phyloP scores from a whole-genome alignment of 2,888 invertebrate genomes.

The Torymus aiolomorphi region DNA sequence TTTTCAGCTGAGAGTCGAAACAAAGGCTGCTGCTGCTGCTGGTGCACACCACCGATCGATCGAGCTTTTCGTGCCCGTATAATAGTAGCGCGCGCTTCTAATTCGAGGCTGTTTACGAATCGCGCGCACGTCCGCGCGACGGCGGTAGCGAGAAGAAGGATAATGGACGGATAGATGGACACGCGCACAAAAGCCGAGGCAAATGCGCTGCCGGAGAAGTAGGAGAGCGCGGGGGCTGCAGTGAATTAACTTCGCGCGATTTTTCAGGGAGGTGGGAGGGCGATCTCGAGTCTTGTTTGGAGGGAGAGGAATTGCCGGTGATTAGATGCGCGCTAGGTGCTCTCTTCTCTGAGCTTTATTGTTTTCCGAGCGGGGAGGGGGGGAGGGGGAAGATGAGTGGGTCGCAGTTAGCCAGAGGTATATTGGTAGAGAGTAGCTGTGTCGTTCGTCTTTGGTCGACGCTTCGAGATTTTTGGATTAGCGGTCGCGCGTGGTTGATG shows the following conservation, averaged over 20 bases:
- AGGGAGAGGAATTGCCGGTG: conserved; percentile 24
- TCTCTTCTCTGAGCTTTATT: conserved; percentile 11
- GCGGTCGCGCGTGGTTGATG: too few relatives aligned
- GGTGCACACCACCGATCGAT: conserved; percentile 57
- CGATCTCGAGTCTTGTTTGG: background rate
- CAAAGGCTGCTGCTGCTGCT: too few relatives aligned
- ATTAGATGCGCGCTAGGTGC: background rate
- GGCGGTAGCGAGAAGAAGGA: conserved; percentile 3
- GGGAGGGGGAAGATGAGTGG: background rate
- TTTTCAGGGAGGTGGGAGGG: conserved; percentile 18
- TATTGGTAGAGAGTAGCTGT: background rate
- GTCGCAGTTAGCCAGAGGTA: background rate
- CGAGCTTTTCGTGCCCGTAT: conserved; percentile 55
- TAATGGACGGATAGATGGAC: conserved; percentile 49
- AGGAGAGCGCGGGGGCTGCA: background rate
- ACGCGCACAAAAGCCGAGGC: conserved; percentile 26
- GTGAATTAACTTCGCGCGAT: conserved; percentile 27
- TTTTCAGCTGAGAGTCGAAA: too few relatives aligned
- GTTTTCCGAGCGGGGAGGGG: conserved; percentile 1
- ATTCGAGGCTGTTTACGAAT: conserved; percentile 56
- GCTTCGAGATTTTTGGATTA: too few relatives aligned
- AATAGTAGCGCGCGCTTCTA: conserved; percentile 47
- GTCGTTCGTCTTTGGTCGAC: background rate
- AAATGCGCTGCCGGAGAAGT: background rate
- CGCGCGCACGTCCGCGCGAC: conserved; percentile 52